Conservation (phyloP, 2,888 invertebrate species). For the Boloria euphrosyne region DNA sequence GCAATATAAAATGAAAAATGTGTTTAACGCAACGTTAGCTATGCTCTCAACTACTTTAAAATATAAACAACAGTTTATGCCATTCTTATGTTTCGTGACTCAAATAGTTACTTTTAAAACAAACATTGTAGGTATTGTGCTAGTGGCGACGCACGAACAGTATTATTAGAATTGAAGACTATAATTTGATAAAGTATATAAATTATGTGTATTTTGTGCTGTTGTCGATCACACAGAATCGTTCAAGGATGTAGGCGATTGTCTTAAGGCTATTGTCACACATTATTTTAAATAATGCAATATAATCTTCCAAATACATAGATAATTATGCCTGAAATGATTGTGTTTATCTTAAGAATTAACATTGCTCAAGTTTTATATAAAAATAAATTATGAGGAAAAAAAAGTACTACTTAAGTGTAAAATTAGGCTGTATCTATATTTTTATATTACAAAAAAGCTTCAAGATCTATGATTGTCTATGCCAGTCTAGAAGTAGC, state of each 20-base stretch:
- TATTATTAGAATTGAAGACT: conserved; percentile 25
- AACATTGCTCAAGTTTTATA: no score
- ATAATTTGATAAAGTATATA: conserved; percentile 31
- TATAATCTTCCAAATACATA: background rate
- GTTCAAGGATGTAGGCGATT: conserved; percentile 33
- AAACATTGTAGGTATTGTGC: conserved; percentile 5
- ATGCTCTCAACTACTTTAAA: background rate
- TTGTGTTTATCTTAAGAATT: no score
- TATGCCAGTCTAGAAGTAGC: background rate
- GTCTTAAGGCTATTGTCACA: conserved; percentile 14
- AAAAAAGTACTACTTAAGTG: no score
- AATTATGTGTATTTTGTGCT: conserved; percentile 31
- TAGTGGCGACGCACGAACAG: conserved; percentile 20
- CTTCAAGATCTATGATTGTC: background rate
- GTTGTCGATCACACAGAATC: conserved; percentile 20
- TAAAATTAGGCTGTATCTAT: no score
- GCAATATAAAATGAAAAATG: no score
- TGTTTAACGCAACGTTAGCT: no score
- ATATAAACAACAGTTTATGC: conserved; percentile 4
- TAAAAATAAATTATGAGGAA: no score
- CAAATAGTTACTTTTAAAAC: conserved; percentile 16
- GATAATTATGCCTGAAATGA: no score
- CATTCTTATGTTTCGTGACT: conserved; percentile 12
- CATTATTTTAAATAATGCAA: background rate
- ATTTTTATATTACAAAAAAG: no score